Evolutionary conservation across 2,888 invertebrate species (phyloP), one percentile per base, ranked within the genome.

Genomic region (Harpalus rubripes): DNA sequence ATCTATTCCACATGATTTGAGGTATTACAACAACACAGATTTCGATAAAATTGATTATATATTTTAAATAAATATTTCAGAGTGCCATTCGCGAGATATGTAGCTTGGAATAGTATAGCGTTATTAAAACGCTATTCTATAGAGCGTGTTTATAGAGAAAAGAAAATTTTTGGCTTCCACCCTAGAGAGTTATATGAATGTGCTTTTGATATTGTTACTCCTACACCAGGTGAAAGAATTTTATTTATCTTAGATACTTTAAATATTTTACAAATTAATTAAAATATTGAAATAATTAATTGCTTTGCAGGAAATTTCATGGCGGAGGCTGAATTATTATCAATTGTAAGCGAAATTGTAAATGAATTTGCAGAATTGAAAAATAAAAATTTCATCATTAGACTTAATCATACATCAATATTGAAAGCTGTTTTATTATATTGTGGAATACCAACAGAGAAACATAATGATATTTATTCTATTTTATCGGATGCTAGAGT

Each of bases 171-270:
- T 85, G 97, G 97, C 0, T 95, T 96, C 88, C 97, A 98, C 91
- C 99, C 99, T 0, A 93, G 95, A 86, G 98, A 98, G 91, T 93
- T 96, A 16, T 95, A 95, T 84, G 98, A 98, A 90, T 98, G 98
- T 91, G 97, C 97, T 0, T 98, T 98, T 91, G 99, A 99, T 90
- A 96, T 99, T 85, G 95, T 98, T 41, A 95, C 96, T 4, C 95
- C 97, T 1, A 94, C 93, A 85, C 92, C 94, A 85, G 95, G 95
- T 92, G 90, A 56, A 32, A 88, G 39, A 89, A 18, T 52, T 61
- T 74, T 56, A 4, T 6, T 32, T 4, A 32, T 4, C 32, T 32
- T 32, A 5, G 18, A 63, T 88, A 78, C 44, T 74, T 56, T 41
- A 12, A 44, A 15, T 5, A 32, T 32, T 32, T 32, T 32, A 4